Base-by-base conservation (phyloP, 2,888 invertebrate genomes). In the Digitonthophagus gazella region DNA sequence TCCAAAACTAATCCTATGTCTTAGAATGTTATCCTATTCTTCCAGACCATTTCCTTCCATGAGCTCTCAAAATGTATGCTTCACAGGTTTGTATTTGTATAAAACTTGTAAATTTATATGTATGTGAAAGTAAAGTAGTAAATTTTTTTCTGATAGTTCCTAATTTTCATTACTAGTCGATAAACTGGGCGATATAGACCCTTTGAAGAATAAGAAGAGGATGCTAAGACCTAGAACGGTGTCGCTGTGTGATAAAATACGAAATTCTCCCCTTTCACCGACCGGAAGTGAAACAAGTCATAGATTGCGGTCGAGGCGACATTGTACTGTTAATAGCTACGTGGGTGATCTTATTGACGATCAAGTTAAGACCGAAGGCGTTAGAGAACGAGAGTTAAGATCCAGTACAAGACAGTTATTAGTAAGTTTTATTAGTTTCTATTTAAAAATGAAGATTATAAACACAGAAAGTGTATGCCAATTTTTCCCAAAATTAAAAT, bases 281-380 rank as follows among this genome's bases (percentile, higher is more conserved):
- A 77, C 80, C 1, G 77, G 74, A 14, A 80, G 78, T 71, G 81
- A 81, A 67, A 70, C 75, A 0, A 44, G 28, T 44, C 6, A 83
- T 73, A 79, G 79, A 69, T 74, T 84, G 68, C 77, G 84, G 22
- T 81, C 83, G 6, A 78, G 83, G 68, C 80, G 81, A 70, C 81
- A 80, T 54, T 77, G 80, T 16, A 71, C 77, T 67, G 75, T 78
- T 2, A 76, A 75, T 20, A 82, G 80, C 73, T 81, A 82, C 71
- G 77, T 82, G 22, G 82, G 81, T 3, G 80, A 81, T 1, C 79
- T 81, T 4, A 80, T 81, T 14, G 84, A 83, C 63, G 82, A 82
- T 69, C 82, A 82, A 18, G 71, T 80, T 15, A 80, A 79, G 67
- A 77, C 79, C 0, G 79, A 79, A 66, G 71, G 76, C 8, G 76